Evolutionary conservation across 2,113 vertebrate genomes (phyloP).

Genomic region (Boleophthalmus pectinirostris): DNA sequence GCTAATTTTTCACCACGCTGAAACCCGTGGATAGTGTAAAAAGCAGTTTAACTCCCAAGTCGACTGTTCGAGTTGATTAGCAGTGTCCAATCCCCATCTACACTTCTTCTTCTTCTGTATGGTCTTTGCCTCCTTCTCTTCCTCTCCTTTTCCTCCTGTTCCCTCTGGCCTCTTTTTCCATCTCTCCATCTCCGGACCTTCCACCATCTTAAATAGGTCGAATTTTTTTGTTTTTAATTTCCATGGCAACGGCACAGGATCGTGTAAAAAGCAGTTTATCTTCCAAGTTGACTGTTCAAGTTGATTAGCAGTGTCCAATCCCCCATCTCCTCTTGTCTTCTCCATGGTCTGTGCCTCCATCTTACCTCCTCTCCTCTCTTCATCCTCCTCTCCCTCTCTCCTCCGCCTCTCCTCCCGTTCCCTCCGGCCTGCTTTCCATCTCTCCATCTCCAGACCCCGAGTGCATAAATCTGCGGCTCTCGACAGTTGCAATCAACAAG

Average conservation of each 20-base stretch:
- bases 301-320: not conserved
- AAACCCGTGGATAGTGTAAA: conserved; percentile 9
- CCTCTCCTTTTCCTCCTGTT: not conserved
- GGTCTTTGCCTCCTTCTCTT: not conserved
- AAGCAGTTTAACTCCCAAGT: too few species aligned
- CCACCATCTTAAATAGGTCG: too few species aligned
- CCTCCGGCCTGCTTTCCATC: conserved; percentile 2
- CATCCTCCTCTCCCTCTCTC: not conserved
- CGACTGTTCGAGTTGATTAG: not conserved
- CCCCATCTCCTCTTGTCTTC: not conserved
- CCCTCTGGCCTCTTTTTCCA: conserved; percentile 19
- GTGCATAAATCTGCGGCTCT: conserved; percentile 70
- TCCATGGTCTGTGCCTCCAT: not conserved
- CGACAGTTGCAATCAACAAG: conserved; percentile 80
- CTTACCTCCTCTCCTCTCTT: not conserved
- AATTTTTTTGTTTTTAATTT: too few species aligned
- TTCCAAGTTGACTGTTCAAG: not conserved
- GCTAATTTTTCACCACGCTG: conserved; percentile 1
- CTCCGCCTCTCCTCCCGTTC: not conserved
- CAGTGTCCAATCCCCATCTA: not conserved
- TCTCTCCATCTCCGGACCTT: too few species aligned
- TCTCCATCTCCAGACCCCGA: conserved; percentile 19
- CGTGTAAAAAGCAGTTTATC: too few species aligned
- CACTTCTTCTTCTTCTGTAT: not conserved
- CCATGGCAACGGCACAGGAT: conserved; percentile 19